These are phyloP conservation scores for Uromys caudimaculatus DNA, from an alignment of 2,797 vertebrate genomes.

Conservation along the genomic window DNA sequence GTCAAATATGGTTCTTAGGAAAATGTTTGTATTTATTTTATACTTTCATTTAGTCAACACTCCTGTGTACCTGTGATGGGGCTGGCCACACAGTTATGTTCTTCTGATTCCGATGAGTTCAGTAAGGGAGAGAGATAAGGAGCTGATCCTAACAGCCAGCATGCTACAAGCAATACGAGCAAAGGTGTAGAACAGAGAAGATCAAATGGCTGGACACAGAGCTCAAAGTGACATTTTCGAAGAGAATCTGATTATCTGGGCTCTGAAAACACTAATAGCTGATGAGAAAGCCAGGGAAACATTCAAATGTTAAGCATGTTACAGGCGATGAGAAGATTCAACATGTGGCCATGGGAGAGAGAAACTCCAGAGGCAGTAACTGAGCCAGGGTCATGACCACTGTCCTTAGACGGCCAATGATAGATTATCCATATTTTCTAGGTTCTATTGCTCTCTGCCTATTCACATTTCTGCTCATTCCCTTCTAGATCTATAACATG, in stretches of 20 bases:
- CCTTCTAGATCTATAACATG: neutral
- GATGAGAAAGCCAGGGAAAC: neutral
- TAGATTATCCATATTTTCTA: neutral
- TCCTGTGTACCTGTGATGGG: neutral
- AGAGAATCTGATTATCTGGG: neutral
- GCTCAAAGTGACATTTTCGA: neutral
- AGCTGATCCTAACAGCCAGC: too few species aligned
- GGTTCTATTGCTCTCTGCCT: neutral
- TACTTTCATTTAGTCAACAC: slow-evolving; percentile 4
- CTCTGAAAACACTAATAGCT: neutral
- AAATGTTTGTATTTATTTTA: slow-evolving; percentile 25
- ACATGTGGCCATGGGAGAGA: neutral
- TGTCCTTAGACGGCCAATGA: neutral
- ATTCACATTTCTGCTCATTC: neutral
- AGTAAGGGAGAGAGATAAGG: neutral
- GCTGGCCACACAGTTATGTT: neutral
- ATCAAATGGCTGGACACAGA: neutral
- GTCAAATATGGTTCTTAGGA: neutral
- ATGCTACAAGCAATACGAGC: neutral
- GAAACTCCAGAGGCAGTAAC: neutral
- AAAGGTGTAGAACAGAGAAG: neutral
- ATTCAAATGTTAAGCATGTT: neutral
- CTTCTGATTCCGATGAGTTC: neutral
- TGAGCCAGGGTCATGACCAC: too few species aligned
- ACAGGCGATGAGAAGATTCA: neutral